A percentile compares a stretch with the other conserved stretches of the same genome.
These are phyloP conservation scores for Prionace glauca DNA, from an alignment of 2,797 vertebrate species.

Conservation along the genomic window DNA sequence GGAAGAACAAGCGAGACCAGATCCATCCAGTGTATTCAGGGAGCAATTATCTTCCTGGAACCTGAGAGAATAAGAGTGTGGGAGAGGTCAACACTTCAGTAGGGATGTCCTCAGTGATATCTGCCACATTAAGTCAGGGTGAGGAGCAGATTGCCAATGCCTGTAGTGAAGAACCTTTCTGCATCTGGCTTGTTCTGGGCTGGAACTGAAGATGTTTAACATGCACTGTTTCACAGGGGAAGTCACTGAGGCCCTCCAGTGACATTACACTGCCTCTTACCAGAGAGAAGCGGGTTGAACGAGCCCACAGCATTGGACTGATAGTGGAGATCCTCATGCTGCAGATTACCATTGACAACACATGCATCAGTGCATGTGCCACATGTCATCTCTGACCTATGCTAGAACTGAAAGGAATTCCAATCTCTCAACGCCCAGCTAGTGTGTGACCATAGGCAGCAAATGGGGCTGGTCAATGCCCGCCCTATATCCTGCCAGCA, in stretches of 20 bases:
- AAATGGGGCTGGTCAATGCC: too few species aligned
- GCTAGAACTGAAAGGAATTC: background rate
- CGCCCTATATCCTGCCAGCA: background rate
- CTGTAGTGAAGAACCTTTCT: background rate
- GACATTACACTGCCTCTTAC: background rate
- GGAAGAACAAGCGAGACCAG: background rate
- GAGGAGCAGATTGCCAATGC: background rate
- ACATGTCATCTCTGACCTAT: background rate
- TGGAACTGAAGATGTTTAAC: background rate
- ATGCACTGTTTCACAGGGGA: background rate
- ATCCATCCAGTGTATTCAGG: background rate
- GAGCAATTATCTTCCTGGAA: background rate
- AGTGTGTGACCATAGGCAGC: background rate
- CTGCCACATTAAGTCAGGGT: background rate
- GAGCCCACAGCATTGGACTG: background rate
- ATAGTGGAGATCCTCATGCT: background rate
- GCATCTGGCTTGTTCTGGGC: background rate
- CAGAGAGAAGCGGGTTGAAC: background rate
- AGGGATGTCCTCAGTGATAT: background rate
- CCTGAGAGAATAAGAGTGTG: background rate
- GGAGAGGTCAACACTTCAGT: background rate
- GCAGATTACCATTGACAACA: background rate
- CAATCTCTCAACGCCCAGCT: background rate
- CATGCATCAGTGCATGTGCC: background rate
- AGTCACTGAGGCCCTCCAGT: background rate